phyloP scores from a whole-genome alignment of 2,888 invertebrate genomes.

The Oxycera nigricornis region DNA sequence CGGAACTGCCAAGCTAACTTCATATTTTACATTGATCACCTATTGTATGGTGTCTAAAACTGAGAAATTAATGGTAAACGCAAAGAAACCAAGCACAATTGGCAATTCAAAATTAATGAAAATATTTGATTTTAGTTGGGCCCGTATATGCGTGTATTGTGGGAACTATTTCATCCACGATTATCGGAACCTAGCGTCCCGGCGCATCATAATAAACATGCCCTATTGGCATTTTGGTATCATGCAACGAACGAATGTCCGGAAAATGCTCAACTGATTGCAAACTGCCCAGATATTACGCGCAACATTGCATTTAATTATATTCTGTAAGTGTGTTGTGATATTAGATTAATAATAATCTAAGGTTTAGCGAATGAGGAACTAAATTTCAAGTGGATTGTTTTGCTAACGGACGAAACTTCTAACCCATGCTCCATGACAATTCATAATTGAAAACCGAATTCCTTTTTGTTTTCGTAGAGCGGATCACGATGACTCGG shows the following conservation, averaged over 20 bases:
- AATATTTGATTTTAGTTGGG: slow-evolving; percentile 73
- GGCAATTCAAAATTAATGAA: slow-evolving; percentile 3
- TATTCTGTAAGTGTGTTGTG: slow-evolving; percentile 78
- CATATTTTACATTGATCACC: slow-evolving; percentile 90
- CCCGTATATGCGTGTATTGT: slow-evolving; percentile 88
- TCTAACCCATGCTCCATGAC: neutral
- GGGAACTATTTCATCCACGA: slow-evolving; percentile 94
- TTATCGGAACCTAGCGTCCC: slow-evolving; percentile 93
- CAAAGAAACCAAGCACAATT: neutral
- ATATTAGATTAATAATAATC: neutral
- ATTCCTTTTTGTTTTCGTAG: slow-evolving; percentile 62
- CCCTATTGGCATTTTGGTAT: slow-evolving; percentile 91
- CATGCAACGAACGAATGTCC: slow-evolving; percentile 91
- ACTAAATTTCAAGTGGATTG: neutral
- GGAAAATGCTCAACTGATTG: slow-evolving; percentile 88
- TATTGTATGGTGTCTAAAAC: slow-evolving; percentile 90
- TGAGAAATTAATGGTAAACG: slow-evolving; percentile 88
- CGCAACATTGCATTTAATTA: slow-evolving; percentile 97
- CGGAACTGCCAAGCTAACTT: slow-evolving; percentile 89
- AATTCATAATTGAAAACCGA: too few relatives aligned
- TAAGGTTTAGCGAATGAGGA: too few relatives aligned
- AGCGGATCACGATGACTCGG: slow-evolving; percentile 96
- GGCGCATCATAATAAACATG: slow-evolving; percentile 95
- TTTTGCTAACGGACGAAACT: neutral
- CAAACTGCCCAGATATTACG: slow-evolving; percentile 85